Conservation (phyloP, 2,888 invertebrate species). For the Sminthurinus aureus region DNA sequence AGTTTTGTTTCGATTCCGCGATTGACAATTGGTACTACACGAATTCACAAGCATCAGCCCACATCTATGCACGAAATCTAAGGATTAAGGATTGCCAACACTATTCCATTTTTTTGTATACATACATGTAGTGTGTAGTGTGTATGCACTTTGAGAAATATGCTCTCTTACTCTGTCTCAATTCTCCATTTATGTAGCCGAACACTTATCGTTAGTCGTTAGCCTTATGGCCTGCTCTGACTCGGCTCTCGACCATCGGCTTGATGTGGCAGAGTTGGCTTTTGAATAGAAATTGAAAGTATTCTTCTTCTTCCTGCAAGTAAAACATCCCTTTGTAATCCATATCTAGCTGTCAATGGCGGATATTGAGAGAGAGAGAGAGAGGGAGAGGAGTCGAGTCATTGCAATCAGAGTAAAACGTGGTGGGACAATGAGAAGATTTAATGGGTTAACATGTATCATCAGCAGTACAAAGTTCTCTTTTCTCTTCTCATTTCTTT, state of each 20-base stretch:
- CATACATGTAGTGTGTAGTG: no score
- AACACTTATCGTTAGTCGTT: neutral
- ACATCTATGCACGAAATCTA: neutral
- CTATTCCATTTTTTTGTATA: neutral
- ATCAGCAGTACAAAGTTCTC: neutral
- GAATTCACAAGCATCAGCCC: neutral
- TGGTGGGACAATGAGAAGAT: no score
- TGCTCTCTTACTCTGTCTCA: neutral
- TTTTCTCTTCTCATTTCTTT: neutral
- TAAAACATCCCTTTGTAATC: no score
- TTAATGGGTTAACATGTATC: no score
- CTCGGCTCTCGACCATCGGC: no score
- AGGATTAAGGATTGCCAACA: neutral
- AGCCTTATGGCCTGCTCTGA: neutral
- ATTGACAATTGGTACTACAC: neutral
- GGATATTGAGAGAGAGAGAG: conserved; percentile 2
- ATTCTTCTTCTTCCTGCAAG: no score
- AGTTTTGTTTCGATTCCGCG: neutral
- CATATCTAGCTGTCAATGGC: no score
- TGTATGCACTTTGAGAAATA: no score
- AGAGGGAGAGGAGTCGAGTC: conserved; percentile 6
- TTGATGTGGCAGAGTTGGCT: no score
- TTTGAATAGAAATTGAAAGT: no score
- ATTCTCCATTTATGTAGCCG: neutral
- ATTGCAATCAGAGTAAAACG: neutral